These are phyloP conservation scores for Hypomecis atomaria DNA, from an alignment of 2,888 invertebrate species.

Conservation along the genomic window DNA sequence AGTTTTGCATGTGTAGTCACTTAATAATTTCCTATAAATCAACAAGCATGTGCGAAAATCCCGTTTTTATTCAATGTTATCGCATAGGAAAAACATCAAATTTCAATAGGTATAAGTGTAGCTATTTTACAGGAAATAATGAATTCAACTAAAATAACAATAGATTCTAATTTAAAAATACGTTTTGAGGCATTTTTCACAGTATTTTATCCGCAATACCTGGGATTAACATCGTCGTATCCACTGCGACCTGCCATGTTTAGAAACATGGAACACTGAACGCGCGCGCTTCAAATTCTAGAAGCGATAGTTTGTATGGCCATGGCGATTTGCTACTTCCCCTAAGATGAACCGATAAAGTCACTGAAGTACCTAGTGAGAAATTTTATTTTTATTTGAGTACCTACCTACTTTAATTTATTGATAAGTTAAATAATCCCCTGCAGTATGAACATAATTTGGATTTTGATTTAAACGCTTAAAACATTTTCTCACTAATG, in stretches of 20 bases:
- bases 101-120: slow-evolving; percentile 29
- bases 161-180: slow-evolving; percentile 39
- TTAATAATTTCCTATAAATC: slow-evolving; percentile 52
- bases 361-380: too few species aligned
- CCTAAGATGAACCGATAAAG: too few species aligned
- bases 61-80: slow-evolving; percentile 75
- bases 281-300: slow-evolving; percentile 73
- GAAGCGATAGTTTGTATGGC: slow-evolving; percentile 29
- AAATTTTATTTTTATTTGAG: too few species aligned
- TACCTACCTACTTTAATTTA: too few species aligned
- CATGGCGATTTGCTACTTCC: neutral
- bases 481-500: too few species aligned
- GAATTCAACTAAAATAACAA: slow-evolving; percentile 40
- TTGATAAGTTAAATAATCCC: too few species aligned
- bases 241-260: slow-evolving; percentile 96
- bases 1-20: slow-evolving; percentile 40
- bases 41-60: slow-evolving; percentile 60
- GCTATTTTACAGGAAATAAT: slow-evolving; percentile 29
- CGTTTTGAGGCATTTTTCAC: slow-evolving; percentile 43
- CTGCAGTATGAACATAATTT: too few species aligned
- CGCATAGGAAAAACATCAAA: slow-evolving; percentile 66
- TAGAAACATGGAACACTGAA: slow-evolving; percentile 85
- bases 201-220: slow-evolving; percentile 83
- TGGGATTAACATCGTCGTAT: slow-evolving; percentile 92
- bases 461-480: too few species aligned